Conservation (phyloP, 2,888 invertebrate genomes). For the Heteromyza rotundicornis region DNA sequence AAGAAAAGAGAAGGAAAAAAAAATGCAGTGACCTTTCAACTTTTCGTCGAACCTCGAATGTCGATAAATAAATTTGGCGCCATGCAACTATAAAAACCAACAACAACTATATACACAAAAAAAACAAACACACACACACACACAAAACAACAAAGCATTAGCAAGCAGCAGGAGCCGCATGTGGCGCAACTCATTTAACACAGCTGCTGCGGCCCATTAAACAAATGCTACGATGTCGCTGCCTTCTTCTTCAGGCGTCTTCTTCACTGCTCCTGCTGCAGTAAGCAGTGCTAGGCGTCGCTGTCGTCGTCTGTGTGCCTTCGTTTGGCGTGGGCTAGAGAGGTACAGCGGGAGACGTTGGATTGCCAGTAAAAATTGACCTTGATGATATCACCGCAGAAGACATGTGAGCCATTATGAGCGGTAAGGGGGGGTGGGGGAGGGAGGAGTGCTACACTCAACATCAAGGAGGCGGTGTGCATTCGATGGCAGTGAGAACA, state of each 20-base stretch:
- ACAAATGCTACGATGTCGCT: neutral
- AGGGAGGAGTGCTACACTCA: neutral
- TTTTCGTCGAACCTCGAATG: conserved; percentile 1
- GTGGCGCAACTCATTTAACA: neutral
- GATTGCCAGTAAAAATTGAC: conserved; percentile 27
- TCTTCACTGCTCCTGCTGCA: neutral
- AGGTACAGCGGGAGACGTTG: no score
- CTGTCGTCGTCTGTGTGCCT: neutral
- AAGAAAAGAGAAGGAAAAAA: no score
- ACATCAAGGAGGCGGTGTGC: no score
- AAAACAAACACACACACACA: no score
- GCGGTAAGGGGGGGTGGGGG: neutral
- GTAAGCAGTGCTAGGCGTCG: neutral
- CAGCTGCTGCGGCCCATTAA: neutral
- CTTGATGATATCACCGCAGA: conserved; percentile 47
- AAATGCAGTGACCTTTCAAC: conserved; percentile 6
- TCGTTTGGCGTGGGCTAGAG: no score
- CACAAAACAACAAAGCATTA: neutral
- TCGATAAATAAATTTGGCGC: conserved; percentile 5
- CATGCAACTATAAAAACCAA: neutral
- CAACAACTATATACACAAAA: neutral
- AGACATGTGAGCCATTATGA: conserved; percentile 31
- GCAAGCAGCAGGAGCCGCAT: neutral
- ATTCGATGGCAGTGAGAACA: no score
- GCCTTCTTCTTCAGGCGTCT: no score